These are phyloP conservation scores for Brachypalpus laphriformis DNA, from an alignment of 2,888 invertebrate genomes.

Conservation along the genomic window DNA sequence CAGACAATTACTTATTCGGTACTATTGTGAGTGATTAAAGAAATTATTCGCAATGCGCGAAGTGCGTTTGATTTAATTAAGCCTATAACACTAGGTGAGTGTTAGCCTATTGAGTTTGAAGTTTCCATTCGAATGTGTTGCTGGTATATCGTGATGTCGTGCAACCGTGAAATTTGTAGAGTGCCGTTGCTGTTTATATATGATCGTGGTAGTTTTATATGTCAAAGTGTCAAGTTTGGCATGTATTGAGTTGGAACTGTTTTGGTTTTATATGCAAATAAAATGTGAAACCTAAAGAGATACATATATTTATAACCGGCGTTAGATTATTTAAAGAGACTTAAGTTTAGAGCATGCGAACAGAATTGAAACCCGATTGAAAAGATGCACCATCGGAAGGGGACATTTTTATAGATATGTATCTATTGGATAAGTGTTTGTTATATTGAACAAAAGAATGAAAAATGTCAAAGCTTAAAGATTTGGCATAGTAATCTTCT, in stretches of 20 bases:
- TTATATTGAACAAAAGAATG: not conserved
- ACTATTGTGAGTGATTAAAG: not conserved
- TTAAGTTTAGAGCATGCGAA: not conserved
- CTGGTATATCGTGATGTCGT: slow-evolving; percentile 15
- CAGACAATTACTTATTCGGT: not conserved
- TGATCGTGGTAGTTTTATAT: slow-evolving; percentile 19
- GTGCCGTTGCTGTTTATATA: not conserved
- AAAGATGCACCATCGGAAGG: not conserved
- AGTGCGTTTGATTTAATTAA: slow-evolving; percentile 16
- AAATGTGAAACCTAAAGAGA: not conserved
- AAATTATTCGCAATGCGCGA: slow-evolving; percentile 14
- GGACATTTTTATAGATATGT: not conserved
- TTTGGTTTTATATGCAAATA: not conserved
- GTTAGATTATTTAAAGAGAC: not conserved
- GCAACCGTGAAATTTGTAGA: slow-evolving; percentile 20
- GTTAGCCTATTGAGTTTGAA: not conserved
- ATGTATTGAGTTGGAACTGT: not conserved
- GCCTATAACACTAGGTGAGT: not conserved
- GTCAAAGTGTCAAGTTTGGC: slow-evolving; percentile 36
- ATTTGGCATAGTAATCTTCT: too few species aligned
- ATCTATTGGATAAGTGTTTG: not conserved
- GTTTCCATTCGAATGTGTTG: not conserved
- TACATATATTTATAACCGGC: not conserved
- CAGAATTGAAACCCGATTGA: not conserved
- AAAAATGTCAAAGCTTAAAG: not conserved